Percentiles rank a stretch among this genome's conserved stretches.
These are phyloP conservation scores for Apis cerana DNA, from an alignment of 1,140 invertebrate genomes.

Conservation along the genomic window DNA sequence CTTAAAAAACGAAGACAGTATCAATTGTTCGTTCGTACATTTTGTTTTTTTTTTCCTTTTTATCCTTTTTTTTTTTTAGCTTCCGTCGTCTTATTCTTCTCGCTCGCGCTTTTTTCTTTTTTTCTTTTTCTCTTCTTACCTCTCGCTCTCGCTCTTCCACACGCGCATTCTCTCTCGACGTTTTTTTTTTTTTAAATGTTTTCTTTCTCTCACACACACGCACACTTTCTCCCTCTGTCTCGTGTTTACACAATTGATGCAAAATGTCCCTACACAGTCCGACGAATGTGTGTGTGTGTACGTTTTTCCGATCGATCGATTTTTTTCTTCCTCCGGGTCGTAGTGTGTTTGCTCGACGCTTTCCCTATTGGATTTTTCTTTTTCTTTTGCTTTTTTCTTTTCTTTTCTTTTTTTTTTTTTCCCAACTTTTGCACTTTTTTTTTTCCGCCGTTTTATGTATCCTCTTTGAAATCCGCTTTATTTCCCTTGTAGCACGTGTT, in stretches of 20 bases:
- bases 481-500: slow-evolving; percentile 66
- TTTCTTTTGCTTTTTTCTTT: too few relatives aligned
- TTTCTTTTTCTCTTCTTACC: slow-evolving; percentile 67
- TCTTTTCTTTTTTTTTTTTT: too few relatives aligned
- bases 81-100: slow-evolving; percentile 68
- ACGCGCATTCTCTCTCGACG: slow-evolving; percentile 63
- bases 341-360: slow-evolving; percentile 51
- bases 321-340: slow-evolving; percentile 41
- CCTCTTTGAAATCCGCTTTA: slow-evolving; percentile 58
- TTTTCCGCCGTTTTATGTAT: slow-evolving; percentile 65
- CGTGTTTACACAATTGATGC: slow-evolving; percentile 80
- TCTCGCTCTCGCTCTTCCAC: slow-evolving; percentile 66
- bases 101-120: slow-evolving; percentile 67
- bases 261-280: slow-evolving; percentile 80
- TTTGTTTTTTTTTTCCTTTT: slow-evolving; percentile 65
- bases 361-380: slow-evolving; percentile 35
- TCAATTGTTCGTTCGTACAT: slow-evolving; percentile 77
- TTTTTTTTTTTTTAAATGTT: slow-evolving; percentile 65
- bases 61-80: slow-evolving; percentile 70
- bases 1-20: slow-evolving; percentile 76
- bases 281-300: slow-evolving; percentile 75
- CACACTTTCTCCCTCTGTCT: slow-evolving; percentile 73
- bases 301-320: slow-evolving; percentile 51
- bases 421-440: slow-evolving; percentile 62
- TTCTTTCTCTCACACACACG: slow-evolving; percentile 74